Percentiles rank a stretch among this genome's conserved stretches.
Evolutionary conservation across 2,113 vertebrate genomes (phyloP).

Genomic region (Gymnocephalus cernua): DNA sequence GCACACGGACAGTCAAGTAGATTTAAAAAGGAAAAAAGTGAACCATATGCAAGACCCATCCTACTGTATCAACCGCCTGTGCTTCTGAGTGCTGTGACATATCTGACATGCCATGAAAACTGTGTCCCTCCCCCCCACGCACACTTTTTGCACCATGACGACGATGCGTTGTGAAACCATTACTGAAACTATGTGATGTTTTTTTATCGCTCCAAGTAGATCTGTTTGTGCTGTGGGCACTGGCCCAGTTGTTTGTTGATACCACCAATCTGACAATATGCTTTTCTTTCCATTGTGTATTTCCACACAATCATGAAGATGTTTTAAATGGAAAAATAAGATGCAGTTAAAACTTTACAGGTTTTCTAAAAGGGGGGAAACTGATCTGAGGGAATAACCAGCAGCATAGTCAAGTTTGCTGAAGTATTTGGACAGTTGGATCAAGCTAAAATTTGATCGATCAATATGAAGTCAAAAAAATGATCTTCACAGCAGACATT

Average conservation of each 20-base stretch:
- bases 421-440: constrained; percentile 49
- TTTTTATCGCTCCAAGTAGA: constrained; percentile 64
- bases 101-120: constrained; percentile 64
- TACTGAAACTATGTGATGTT: constrained; percentile 71
- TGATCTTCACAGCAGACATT: neutral
- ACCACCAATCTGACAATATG: constrained; percentile 44
- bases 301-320: constrained; percentile 51
- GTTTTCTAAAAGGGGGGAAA: neutral
- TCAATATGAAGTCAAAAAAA: constrained; percentile 7
- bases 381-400: neutral
- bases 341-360: constrained; percentile 27
- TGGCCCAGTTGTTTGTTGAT: constrained; percentile 47
- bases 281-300: constrained; percentile 46
- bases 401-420: constrained; percentile 31
- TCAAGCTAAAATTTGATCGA: neutral
- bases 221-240: constrained; percentile 56
- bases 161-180: constrained; percentile 59
- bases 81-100: constrained; percentile 60
- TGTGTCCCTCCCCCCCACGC: constrained; percentile 22
- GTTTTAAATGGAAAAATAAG: constrained; percentile 39
- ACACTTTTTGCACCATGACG: constrained; percentile 51
- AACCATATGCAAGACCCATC: constrained; percentile 31
- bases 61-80: constrained; percentile 47
- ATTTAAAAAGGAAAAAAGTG: constrained; percentile 4
- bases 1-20: neutral